These are phyloP conservation scores for Calonectris borealis DNA, from an alignment of 2,113 vertebrate species.

Conservation along the genomic window DNA sequence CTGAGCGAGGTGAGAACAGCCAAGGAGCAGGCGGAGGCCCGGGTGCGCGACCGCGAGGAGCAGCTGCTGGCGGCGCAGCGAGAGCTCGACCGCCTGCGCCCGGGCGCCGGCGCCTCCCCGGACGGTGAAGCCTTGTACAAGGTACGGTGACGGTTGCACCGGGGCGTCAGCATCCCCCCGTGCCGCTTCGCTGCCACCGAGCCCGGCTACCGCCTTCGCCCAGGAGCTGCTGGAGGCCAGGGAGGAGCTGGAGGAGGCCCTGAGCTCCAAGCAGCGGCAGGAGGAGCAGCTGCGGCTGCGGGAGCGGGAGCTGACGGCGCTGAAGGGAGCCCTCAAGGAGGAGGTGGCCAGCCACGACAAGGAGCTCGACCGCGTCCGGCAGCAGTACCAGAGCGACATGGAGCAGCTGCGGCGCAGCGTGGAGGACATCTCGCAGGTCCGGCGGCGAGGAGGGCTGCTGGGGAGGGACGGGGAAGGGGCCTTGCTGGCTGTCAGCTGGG, in stretches of 20 bases:
- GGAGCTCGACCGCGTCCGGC: slow-evolving; percentile 85
- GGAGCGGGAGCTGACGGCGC: slow-evolving; percentile 88
- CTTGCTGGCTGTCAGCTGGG: not conserved
- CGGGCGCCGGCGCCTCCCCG: not conserved
- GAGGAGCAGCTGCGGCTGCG: slow-evolving; percentile 85
- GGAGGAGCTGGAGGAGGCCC: slow-evolving; percentile 81
- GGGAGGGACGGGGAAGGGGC: not conserved
- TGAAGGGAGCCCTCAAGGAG: slow-evolving; percentile 93
- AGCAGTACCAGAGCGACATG: slow-evolving; percentile 86
- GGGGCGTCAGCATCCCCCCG: accelerated
- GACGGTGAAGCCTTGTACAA: slow-evolving; percentile 50
- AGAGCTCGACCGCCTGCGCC: slow-evolving; percentile 76
- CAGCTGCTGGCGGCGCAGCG: slow-evolving; percentile 81
- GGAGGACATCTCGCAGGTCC: slow-evolving; percentile 87
- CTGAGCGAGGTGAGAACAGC: slow-evolving; percentile 73
- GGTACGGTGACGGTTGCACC: not conserved
- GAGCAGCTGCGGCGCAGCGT: slow-evolving; percentile 87
- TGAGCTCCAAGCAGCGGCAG: slow-evolving; percentile 74
- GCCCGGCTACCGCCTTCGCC: not conserved
- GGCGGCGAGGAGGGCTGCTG: not conserved
- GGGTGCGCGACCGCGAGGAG: slow-evolving; percentile 75
- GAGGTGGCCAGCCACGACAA: slow-evolving; percentile 90
- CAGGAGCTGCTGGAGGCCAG: slow-evolving; percentile 83
- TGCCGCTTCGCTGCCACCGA: accelerated
- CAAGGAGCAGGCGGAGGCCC: slow-evolving; percentile 71